Percentiles rank a stretch among this genome's conserved stretches.
Evolutionary conservation across 2,113 vertebrate genomes (phyloP).

Genomic region (Scophthalmus maximus): DNA sequence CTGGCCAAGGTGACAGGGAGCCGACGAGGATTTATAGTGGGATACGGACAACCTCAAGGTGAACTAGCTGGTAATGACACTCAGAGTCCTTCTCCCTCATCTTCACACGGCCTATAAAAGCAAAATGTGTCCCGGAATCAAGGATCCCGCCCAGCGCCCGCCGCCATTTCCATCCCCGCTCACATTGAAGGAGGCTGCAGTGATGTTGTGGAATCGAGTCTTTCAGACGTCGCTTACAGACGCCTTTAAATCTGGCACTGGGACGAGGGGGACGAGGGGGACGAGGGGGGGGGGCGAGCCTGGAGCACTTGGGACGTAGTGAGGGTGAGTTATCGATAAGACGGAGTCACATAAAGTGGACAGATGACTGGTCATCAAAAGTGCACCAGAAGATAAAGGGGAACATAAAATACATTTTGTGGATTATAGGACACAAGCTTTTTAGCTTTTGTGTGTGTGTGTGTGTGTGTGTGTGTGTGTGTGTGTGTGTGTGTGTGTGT

Average conservation of each 20-base stretch:
- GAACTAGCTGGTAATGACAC: constrained; percentile 66
- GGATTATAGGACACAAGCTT: constrained; percentile 39
- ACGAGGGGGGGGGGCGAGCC: neutral
- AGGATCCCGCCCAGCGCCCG: constrained; percentile 49
- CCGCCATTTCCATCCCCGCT: constrained; percentile 20
- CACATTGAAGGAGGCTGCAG: constrained; percentile 1
- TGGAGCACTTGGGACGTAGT: constrained; percentile 33
- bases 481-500: constrained; percentile 1
- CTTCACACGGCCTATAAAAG: constrained; percentile 57
- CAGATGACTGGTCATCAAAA: constrained; percentile 59
- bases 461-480: constrained; percentile 1
- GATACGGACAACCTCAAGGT: constrained; percentile 65
- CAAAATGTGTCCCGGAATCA: constrained; percentile 59
- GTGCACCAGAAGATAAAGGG: constrained; percentile 50
- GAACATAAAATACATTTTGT: constrained; percentile 53
- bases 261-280: neutral
- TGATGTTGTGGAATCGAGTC: constrained; percentile 44
- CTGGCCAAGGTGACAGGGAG: constrained; percentile 64
- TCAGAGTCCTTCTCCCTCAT: constrained; percentile 42
- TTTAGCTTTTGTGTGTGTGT: constrained; percentile 10
- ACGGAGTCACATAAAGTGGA: constrained; percentile 59
- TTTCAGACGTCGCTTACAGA: constrained; percentile 20
- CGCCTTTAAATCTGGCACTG: constrained; percentile 57
- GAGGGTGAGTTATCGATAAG: constrained; percentile 64
- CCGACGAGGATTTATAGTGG: constrained; percentile 71